A percentile compares a stretch with the other conserved stretches of the same genome.
Evolutionary conservation across 1,140 invertebrate species (phyloP).

Genomic region (Saccostrea echinata): DNA sequence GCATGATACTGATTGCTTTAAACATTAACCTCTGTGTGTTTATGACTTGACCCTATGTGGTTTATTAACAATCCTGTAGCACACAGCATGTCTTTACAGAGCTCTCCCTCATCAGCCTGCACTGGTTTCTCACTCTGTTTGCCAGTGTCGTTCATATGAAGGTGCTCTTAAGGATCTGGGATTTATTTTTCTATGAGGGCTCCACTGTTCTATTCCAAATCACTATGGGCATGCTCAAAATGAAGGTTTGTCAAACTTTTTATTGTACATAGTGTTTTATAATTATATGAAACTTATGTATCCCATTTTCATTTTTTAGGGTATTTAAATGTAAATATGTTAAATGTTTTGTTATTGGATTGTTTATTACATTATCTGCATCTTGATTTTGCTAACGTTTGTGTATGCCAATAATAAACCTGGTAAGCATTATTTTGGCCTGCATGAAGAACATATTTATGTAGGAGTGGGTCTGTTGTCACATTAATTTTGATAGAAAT

Average conservation of each 20-base stretch:
- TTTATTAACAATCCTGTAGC: constrained; percentile 2
- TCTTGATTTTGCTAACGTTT: too few relatives aligned
- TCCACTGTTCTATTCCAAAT: constrained; percentile 98
- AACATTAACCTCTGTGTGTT: neutral
- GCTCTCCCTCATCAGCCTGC: constrained; percentile 95
- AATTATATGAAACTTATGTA: too few relatives aligned
- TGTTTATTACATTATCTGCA: too few relatives aligned
- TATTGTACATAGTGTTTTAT: too few relatives aligned
- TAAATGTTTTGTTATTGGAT: too few relatives aligned
- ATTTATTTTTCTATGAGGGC: constrained; percentile 95
- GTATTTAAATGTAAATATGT: too few relatives aligned
- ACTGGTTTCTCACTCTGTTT: constrained; percentile 99
- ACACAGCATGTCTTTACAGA: constrained; percentile 82
- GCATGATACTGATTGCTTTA: neutral
- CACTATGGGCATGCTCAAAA: constrained; percentile 95
- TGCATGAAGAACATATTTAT: too few relatives aligned
- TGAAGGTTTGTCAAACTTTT: constrained; percentile 83
- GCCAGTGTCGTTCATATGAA: constrained; percentile 99
- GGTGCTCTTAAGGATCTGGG: constrained; percentile 97
- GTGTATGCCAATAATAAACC: too few relatives aligned
- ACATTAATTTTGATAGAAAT: too few relatives aligned
- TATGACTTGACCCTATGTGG: neutral
- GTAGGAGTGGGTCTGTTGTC: too few relatives aligned
- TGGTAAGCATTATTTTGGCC: too few relatives aligned
- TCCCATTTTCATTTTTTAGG: too few relatives aligned